These are phyloP conservation scores for Drosophila neotestacea DNA, from an alignment of 2,888 invertebrate species.

Conservation along the genomic window DNA sequence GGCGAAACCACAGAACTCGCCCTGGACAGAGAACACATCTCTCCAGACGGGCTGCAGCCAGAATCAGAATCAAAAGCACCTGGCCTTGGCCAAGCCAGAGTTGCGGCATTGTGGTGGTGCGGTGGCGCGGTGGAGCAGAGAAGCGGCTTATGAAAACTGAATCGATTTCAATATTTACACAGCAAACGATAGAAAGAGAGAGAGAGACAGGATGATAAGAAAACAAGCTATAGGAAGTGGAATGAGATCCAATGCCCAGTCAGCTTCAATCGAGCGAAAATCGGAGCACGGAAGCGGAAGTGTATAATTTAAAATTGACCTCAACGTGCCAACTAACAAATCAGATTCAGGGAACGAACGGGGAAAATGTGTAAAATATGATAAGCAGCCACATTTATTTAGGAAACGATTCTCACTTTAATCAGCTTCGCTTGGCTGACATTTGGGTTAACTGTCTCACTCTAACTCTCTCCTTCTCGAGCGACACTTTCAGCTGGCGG, in stretches of 20 bases:
- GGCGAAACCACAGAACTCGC: constrained; percentile 52
- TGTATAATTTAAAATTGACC: constrained; percentile 81
- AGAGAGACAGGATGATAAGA: constrained; percentile 22
- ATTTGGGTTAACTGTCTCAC: constrained; percentile 33
- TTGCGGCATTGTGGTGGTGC: constrained; percentile 4
- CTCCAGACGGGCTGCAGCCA: constrained; percentile 48
- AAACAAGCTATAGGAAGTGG: constrained; percentile 25
- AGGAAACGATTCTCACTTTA: constrained; percentile 28
- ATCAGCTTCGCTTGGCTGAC: constrained; percentile 44
- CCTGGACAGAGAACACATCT: constrained; percentile 23
- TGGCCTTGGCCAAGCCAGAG: constrained; percentile 32
- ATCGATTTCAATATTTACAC: constrained; percentile 80
- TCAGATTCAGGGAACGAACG: constrained; percentile 6
- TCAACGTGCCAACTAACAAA: constrained; percentile 43
- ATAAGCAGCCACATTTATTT: constrained; percentile 53
- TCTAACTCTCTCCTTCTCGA: not conserved
- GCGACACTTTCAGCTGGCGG: constrained; percentile 10
- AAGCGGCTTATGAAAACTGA: constrained; percentile 69
- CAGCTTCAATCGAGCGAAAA: constrained; percentile 75
- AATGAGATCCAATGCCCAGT: constrained; percentile 17
- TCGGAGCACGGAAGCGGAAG: constrained; percentile 73
- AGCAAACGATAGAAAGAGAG: constrained; percentile 32
- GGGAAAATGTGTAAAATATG: constrained; percentile 61
- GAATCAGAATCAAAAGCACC: constrained; percentile 19
- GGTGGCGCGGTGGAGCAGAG: constrained; percentile 20